Conservation (phyloP, 2,888 invertebrate species). For the Netelia virgata region DNA sequence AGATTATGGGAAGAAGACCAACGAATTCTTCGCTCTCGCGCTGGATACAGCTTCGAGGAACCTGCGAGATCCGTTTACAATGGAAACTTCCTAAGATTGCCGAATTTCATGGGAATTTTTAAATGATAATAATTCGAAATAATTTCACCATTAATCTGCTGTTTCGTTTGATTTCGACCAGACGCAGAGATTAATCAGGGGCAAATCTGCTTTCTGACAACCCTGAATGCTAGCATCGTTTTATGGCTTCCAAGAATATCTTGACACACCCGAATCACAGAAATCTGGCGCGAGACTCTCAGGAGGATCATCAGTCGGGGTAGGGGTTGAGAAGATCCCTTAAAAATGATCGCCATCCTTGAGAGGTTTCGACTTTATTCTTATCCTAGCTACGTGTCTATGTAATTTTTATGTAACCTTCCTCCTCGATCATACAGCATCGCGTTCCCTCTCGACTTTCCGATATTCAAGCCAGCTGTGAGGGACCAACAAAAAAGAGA, state of each 20-base stretch:
- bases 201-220: too few species aligned
- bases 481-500: constrained; percentile 6
- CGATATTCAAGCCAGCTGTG: constrained; percentile 25
- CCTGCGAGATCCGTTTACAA: neutral
- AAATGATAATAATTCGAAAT: neutral
- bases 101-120: neutral
- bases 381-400: neutral
- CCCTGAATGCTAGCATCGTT: constrained; percentile 12
- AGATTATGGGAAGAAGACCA: neutral
- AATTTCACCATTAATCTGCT: too few species aligned
- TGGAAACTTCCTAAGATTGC: neutral
- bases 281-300: neutral
- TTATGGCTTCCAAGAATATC: constrained; percentile 48
- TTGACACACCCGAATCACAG: constrained; percentile 50
- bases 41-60: neutral
- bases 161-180: too few species aligned
- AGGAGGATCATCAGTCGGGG: neutral
- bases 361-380: constrained; percentile 4
- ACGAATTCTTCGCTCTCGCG: neutral
- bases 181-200: too few species aligned
- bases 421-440: neutral
- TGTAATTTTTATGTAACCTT: neutral
- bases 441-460: neutral
- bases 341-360: constrained; percentile 12
- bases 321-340: neutral